These are phyloP conservation scores for Taeniopygia guttata DNA, from an alignment of 2,797 vertebrate genomes.

Conservation along the genomic window DNA sequence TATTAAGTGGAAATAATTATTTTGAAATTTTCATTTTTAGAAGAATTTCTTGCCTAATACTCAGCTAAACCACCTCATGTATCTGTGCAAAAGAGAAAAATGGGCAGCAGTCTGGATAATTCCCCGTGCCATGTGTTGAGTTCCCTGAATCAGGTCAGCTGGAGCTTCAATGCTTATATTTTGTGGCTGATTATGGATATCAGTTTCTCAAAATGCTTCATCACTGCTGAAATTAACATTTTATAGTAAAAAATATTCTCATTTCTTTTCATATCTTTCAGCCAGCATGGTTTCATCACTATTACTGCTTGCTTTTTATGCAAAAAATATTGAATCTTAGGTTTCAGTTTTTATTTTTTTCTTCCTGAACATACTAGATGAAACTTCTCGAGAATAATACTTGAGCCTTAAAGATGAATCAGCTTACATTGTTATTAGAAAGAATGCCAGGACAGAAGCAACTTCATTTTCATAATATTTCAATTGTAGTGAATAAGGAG, in stretches of 20 bases:
- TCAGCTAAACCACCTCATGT: neutral
- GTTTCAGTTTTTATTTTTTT: neutral
- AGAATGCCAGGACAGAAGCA: neutral
- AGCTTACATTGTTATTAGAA: constrained; percentile 2
- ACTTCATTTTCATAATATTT: constrained; percentile 31
- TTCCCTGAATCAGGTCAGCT: neutral
- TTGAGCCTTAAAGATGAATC: constrained; percentile 8
- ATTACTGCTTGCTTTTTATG: constrained; percentile 1
- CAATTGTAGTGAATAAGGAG: neutral
- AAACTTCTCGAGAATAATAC: neutral
- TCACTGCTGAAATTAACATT: constrained; percentile 10
- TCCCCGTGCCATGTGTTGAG: neutral
- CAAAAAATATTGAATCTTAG: neutral
- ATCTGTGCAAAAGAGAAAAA: neutral
- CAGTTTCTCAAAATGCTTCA: constrained; percentile 1
- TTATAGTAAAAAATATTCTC: constrained; percentile 6
- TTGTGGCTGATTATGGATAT: neutral
- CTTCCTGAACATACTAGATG: neutral
- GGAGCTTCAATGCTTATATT: neutral
- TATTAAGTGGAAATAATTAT: neutral
- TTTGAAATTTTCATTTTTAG: neutral
- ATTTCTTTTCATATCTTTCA: constrained; percentile 34
- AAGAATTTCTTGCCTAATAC: neutral
- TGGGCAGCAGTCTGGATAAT: neutral
- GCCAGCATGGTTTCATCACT: neutral